Conservation (phyloP, 2,113 vertebrate genomes). For the Sula dactylatra region DNA sequence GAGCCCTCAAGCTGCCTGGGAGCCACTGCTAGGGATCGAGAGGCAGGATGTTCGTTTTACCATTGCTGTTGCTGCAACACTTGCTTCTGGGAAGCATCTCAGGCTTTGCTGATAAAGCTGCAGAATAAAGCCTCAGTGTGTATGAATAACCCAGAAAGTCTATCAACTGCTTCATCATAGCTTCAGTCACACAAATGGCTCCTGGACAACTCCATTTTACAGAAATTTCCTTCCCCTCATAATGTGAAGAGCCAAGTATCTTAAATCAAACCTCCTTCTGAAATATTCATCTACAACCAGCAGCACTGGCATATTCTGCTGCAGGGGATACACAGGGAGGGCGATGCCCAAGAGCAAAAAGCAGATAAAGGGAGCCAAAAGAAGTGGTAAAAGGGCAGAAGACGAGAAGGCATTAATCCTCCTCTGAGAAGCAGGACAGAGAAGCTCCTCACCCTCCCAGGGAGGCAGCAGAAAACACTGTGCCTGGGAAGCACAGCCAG, state of each 20-base stretch:
- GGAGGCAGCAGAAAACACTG: neutral
- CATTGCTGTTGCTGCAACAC: neutral
- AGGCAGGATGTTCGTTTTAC: neutral
- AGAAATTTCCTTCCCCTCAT: neutral
- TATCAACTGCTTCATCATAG: neutral
- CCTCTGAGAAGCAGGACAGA: neutral
- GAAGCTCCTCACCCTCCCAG: neutral
- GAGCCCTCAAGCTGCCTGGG: neutral
- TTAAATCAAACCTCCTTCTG: neutral
- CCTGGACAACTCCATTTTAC: neutral
- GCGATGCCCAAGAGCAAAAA: neutral
- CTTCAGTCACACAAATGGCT: neutral
- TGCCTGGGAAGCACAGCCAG: neutral
- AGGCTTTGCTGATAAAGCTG: neutral
- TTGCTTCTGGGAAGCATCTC: neutral
- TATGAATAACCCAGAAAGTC: neutral
- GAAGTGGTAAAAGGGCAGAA: neutral
- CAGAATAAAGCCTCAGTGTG: neutral
- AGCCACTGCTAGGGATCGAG: neutral
- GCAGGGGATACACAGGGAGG: fast-evolving
- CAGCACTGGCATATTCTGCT: neutral
- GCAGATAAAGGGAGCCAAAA: neutral
- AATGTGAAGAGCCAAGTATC: neutral
- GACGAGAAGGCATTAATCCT: neutral
- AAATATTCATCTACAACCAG: neutral